Base-by-base conservation (phyloP, 2,888 invertebrate species). In the Ellobium chinense region DNA sequence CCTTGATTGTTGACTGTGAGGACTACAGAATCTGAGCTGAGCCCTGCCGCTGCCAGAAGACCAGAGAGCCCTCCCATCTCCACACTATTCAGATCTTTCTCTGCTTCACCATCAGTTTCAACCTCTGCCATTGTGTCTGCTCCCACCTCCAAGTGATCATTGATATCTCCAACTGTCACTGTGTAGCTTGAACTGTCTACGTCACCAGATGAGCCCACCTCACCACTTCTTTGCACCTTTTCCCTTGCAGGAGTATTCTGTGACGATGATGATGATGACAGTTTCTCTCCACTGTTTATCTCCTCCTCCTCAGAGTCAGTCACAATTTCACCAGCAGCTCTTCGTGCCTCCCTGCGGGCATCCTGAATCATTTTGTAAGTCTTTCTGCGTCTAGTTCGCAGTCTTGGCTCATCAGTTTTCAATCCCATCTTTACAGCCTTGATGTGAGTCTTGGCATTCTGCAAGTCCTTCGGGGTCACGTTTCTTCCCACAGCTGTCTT, bases 391-490 rank as follows among this genome's bases (percentile, higher is more conserved):
- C 76, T 65, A 3, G 66, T 39, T 9, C 65, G 58, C 5, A 24
- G 7, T 27, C 21, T 69, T 46, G 75, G 69, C 27, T 75, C 69
- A n/a, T 80, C 80, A 39, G 58, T 68, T 34, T 75, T 69, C 68
- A 75, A 37, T 31, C 75, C 80, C 27, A 69, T 27, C 39, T 75
- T 75, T 29, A 80, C 75, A n/a, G 75, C 75, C 58, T 75, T 80
- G n/a, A 80, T 69, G 56, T 80, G 80, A 18, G 62, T 75, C 36
- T 73, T 75, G 14, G 75, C 80, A 63, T 80, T 80, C 12, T 80
- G 80, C 34, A 80, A 54, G 63, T 80, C 80, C 58, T 80, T 80
- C 0, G 69, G 80, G 27, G 80, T 80, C 27, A 80, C 80, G 24
- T 75, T 21, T 62, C 69, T 54, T 14, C 80, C 80, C 7, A 80